Evolutionary conservation across 2,113 vertebrate genomes (phyloP).

Genomic region (Spermophilus dauricus): DNA sequence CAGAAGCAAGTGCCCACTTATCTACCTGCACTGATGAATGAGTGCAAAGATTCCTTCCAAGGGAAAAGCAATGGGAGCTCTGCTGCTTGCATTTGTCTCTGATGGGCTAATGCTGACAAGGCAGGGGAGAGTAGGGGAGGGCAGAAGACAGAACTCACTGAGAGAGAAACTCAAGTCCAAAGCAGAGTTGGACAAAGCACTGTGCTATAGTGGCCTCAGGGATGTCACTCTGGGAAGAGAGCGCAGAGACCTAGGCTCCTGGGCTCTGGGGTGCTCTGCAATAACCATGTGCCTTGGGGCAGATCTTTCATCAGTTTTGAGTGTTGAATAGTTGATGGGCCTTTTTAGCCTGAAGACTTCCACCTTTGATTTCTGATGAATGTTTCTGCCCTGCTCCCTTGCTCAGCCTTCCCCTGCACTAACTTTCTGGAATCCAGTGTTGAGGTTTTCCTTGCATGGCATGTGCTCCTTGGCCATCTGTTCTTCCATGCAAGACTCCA

Average conservation of each 20-base stretch:
- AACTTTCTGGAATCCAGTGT: background rate
- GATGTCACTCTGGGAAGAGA: background rate
- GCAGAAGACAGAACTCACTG: background rate
- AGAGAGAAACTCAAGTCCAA: background rate
- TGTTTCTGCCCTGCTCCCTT: background rate
- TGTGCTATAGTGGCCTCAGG: fast-evolving
- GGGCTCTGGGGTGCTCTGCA: background rate
- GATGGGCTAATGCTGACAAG: background rate
- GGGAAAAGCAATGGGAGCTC: background rate
- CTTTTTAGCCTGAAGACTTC: background rate
- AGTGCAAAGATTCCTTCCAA: background rate
- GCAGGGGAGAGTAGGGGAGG: background rate
- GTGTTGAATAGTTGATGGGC: fast-evolving
- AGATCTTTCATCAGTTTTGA: background rate
- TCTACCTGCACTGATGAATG: background rate
- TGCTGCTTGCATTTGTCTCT: too few relatives aligned
- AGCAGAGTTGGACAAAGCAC: background rate
- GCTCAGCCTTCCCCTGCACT: background rate
- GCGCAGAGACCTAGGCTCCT: background rate
- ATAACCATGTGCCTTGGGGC: too few relatives aligned
- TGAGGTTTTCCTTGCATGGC: background rate
- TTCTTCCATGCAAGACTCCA: background rate
- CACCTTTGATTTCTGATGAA: background rate
- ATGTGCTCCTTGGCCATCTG: background rate
- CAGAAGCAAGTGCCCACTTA: background rate